phyloP scores from a whole-genome alignment of 2,888 invertebrate species.

The Epiblema foenella region DNA sequence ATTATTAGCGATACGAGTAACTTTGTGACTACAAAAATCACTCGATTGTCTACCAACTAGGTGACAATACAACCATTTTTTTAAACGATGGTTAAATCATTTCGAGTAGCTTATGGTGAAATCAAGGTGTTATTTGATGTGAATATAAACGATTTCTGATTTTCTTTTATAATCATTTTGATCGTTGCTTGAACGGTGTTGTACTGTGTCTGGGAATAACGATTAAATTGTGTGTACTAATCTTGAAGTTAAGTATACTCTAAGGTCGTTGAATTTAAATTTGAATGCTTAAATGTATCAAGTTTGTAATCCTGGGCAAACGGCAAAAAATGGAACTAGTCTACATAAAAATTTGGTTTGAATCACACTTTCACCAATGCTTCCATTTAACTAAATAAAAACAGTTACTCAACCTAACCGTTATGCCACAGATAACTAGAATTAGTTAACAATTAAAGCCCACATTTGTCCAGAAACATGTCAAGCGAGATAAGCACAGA shows the following conservation, averaged over 20 bases:
- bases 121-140: constrained; percentile 67
- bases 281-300: background rate
- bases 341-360: background rate
- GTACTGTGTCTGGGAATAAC: background rate
- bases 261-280: background rate
- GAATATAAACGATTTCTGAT: constrained; percentile 74
- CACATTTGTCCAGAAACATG: constrained; percentile 41
- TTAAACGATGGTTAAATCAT: constrained; percentile 66
- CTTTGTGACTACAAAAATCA: constrained; percentile 60
- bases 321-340: background rate
- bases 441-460: constrained; percentile 40
- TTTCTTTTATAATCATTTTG: constrained; percentile 50
- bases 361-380: constrained; percentile 4
- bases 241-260: background rate
- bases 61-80: constrained; percentile 79
- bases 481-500: constrained; percentile 29
- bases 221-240: background rate
- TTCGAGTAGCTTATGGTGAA: constrained; percentile 80
- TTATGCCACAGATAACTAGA: constrained; percentile 20
- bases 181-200: constrained; percentile 29
- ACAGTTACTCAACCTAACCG: constrained; percentile 19
- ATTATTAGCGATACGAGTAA: background rate
- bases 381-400: constrained; percentile 5
- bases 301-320: background rate
- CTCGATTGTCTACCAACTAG: constrained; percentile 77